Conservation (phyloP, 1,140 invertebrate genomes). For the Limonius californicus region DNA sequence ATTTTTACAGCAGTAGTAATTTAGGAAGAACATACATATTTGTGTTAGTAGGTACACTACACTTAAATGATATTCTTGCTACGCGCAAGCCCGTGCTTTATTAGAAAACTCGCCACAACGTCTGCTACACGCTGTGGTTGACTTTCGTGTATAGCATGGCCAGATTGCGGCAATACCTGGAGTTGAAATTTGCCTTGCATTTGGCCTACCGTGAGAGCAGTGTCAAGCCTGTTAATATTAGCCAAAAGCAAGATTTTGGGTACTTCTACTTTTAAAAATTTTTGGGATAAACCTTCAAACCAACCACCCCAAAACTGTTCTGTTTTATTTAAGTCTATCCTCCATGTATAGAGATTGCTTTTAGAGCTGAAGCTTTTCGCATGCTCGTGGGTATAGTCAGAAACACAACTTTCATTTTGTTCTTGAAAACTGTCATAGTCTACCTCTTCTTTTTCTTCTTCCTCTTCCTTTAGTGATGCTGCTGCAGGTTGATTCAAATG, state of each 20-base stretch:
- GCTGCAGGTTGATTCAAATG: constrained; percentile 5
- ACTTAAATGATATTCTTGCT: too few relatives aligned
- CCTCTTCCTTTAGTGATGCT: constrained; percentile 1
- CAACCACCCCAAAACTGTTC: constrained; percentile 91
- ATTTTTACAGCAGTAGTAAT: too few relatives aligned
- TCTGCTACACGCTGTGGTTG: constrained; percentile 90
- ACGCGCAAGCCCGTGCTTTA: too few relatives aligned
- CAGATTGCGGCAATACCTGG: constrained; percentile 91
- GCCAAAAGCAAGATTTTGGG: constrained; percentile 90
- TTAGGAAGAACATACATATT: too few relatives aligned
- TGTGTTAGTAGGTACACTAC: too few relatives aligned
- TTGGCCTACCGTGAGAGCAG: constrained; percentile 91
- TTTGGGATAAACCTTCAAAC: constrained; percentile 91
- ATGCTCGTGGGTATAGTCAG: too few relatives aligned
- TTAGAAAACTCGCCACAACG: constrained; percentile 80
- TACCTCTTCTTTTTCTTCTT: not conserved
- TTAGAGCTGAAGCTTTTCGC: too few relatives aligned
- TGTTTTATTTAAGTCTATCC: constrained; percentile 85
- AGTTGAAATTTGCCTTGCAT: constrained; percentile 99
- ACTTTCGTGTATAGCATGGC: constrained; percentile 98
- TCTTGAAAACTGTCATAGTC: not conserved
- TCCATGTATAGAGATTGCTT: constrained; percentile 69
- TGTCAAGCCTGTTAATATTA: constrained; percentile 91
- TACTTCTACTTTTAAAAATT: constrained; percentile 65
- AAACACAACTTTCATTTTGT: not conserved